Evolutionary conservation across 2,797 vertebrate genomes (phyloP), one percentile per base, ranked within the genome.

Genomic region (Diglossa cyanea): DNA sequence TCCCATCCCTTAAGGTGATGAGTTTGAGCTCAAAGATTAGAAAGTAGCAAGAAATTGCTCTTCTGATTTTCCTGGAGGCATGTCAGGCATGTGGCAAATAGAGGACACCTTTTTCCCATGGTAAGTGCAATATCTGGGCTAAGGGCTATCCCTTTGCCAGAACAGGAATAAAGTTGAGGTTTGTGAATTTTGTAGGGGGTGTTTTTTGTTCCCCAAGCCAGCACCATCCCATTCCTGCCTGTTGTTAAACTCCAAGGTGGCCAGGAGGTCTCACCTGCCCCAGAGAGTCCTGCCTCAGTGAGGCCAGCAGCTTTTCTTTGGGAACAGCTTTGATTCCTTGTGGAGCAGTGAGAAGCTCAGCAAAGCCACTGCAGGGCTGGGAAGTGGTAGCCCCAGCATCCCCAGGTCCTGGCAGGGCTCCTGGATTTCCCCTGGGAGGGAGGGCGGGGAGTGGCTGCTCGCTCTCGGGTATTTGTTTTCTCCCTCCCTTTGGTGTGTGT

Each of bases 401-500:
- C 65, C 37, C 55, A 12, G 1, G 0, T 47, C 37, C 58, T 40
- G 9, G 5, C 54, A 42, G 89, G 70, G 44, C 85, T 94, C 85
- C 82, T 60, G 61, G 28, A 48, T 82, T 92, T 71, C 58, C 72
- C 55, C 3, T 1, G 23, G 74, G 48, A 26, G 25, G 28, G 35
- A 0, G 1, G 28, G 74, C 0, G 1, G 28, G 74, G 50, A 79
- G 63, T 21, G 72, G 62, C 75, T 68, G 45, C 79, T 77, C 68
- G 67, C 53, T 54, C 53, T 54, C 31, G 40, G 54, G 48, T 79
- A 84, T 37, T 77, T 93, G 54, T 89, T 72, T 70, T 72, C 85
- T 57, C 63, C 77, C 80, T 90, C 61, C 90, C 66, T 94, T 96
- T 97, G 96, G 96, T 97, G 96, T 98, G 97, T 98, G 97, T 98